Base-by-base conservation (phyloP, 2,888 invertebrate genomes). In the Geotrupes spiniger region DNA sequence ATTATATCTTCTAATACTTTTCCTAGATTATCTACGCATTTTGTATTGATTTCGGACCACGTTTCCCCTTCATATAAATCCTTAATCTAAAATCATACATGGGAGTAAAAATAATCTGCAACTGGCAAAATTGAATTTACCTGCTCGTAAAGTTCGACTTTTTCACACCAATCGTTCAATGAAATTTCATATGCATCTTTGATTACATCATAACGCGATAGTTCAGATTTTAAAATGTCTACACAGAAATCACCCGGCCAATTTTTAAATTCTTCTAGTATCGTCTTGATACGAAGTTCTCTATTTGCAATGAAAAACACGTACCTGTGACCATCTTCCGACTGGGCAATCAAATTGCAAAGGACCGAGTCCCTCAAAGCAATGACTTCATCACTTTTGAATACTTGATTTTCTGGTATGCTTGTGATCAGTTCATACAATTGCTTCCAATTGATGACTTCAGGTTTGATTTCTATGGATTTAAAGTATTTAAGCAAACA, bases 111-210 rank as follows among this genome's bases (percentile, higher is more conserved):
- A 29, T 37, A 39, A n/a, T n/a, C n/a, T n/a, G n/a, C n/a, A n/a
- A n/a, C n/a, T n/a, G n/a, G n/a, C n/a, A 21, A 10, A 14, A 38
- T 10, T 1, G 26, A 38, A 59, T 62, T 58, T 73, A 82, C 82
- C 76, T 79, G 75, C 48, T 83, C 79, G 63, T 84, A 85, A 1
- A 85, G 70, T 37, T 79, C 78, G 58, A 86, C 81, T 61, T 80
- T 79, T n/a, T 76, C 68, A 52, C 82, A 74, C 75, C 81, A 83
- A 21, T 21, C 21, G 4, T 6, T 21, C 21, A 21, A 21, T 6
- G 21, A 3, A 37, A 75, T 72, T 12, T 77, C 74, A 57, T 85
- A 74, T 38, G 74, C 64, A 1, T 53, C 44, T 12, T 68, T 62
- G 16, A 71, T 36, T 5, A 53, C 42, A 0, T 48, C 72, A 65